A percentile compares a stretch with the other conserved stretches of the same genome.
Evolutionary conservation across 2,797 vertebrate genomes (phyloP).

Genomic region (Triplophysa bombifrons): DNA sequence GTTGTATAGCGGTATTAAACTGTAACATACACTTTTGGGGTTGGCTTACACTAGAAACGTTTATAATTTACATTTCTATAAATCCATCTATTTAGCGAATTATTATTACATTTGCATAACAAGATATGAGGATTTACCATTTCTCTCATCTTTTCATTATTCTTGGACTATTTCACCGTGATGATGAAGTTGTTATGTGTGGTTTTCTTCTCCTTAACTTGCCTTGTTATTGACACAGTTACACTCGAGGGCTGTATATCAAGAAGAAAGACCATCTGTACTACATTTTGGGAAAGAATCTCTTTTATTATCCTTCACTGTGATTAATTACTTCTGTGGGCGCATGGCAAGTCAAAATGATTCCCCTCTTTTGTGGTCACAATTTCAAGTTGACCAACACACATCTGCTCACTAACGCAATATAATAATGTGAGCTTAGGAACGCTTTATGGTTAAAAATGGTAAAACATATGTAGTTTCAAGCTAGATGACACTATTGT

Average conservation of each 20-base stretch:
- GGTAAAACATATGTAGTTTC: neutral
- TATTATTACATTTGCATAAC: conserved; percentile 6
- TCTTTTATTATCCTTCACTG: conserved; percentile 55
- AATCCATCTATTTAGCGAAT: conserved; percentile 48
- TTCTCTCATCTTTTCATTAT: conserved; percentile 42
- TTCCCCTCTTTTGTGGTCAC: conserved; percentile 54
- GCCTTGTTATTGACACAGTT: conserved; percentile 52
- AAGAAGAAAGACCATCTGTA: conserved; percentile 59
- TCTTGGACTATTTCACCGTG: conserved; percentile 39
- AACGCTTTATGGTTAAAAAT: conserved; percentile 3
- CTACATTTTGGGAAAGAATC: conserved; percentile 56
- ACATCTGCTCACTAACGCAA: conserved; percentile 16
- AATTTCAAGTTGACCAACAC: conserved; percentile 44
- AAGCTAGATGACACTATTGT: neutral
- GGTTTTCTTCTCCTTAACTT: conserved; percentile 42
- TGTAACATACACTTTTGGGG: conserved; percentile 53
- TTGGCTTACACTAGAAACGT: conserved; percentile 49
- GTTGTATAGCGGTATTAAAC: conserved; percentile 59
- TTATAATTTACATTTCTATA: conserved; percentile 53
- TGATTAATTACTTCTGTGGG: conserved; percentile 61
- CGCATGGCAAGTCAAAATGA: conserved; percentile 46
- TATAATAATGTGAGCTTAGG: neutral
- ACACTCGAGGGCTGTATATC: conserved; percentile 39
- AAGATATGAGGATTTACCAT: conserved; percentile 28
- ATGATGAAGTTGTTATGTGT: conserved; percentile 41